Conservation (phyloP, 2,113 vertebrate species). For the Oreochromis niloticus region DNA sequence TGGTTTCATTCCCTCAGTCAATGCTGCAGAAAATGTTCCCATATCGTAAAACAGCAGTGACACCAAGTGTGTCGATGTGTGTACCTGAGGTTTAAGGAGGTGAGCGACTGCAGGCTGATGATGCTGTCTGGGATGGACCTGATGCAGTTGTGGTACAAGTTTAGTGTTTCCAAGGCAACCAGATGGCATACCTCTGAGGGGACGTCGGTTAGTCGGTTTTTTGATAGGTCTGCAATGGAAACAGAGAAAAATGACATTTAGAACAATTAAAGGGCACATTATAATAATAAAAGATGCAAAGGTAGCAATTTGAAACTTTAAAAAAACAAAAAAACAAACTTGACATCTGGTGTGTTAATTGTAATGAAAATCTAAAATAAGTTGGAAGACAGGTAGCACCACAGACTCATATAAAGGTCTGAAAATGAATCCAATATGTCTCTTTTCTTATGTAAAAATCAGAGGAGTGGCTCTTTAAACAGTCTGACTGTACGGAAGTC, state of each 20-base stretch:
- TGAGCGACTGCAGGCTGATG: constrained; percentile 85
- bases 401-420: not conserved
- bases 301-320: not conserved
- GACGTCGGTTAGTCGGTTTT: constrained; percentile 86
- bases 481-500: not conserved
- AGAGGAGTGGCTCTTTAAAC: not conserved
- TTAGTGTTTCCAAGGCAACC: constrained; percentile 90
- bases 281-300: not conserved
- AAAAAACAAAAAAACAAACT: not conserved
- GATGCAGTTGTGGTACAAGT: constrained; percentile 95
- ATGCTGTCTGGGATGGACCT: constrained; percentile 87
- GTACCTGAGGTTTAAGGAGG: constrained; percentile 91
- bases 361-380: not conserved
- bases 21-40: not conserved
- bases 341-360: not conserved
- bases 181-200: constrained; percentile 86
- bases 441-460: not conserved
- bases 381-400: not conserved
- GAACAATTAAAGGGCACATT: not conserved
- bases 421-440: not conserved
- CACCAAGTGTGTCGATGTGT: not conserved
- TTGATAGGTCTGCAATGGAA: constrained; percentile 84
- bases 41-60: not conserved
- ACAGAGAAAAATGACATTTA: not conserved
- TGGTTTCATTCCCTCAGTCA: not conserved